Evolutionary conservation across 2,888 invertebrate species (phyloP), one percentile per base, ranked within the genome.

Genomic region (Carcina quercana): DNA sequence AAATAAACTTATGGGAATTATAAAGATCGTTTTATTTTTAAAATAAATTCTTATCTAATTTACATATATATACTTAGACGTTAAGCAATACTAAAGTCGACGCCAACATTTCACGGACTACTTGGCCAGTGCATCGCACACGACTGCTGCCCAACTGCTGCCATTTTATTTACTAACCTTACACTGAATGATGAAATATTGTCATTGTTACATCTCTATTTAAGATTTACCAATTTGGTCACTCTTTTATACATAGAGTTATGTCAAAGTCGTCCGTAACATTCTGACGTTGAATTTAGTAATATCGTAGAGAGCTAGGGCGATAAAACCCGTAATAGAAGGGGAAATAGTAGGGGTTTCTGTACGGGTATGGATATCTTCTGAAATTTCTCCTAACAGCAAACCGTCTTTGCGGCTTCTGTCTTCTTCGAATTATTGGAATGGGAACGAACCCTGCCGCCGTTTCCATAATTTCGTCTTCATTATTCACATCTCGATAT

Each of bases 261-360:
- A n/a, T n/a, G n/a, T n/a, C n/a, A n/a, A n/a, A n/a, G n/a, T n/a
- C n/a, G n/a, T n/a, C n/a, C n/a, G n/a, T n/a, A n/a, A n/a, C n/a
- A n/a, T n/a, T n/a, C n/a, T n/a, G n/a, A n/a, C n/a, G n/a, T n/a
- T n/a, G n/a, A 37, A 41, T 20, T 41, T 60, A 75, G 49, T 67
- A 75, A 58, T 55, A 75, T 54, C 69, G 61, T 60, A 78, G 70
- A 72, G 73, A 75, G 68, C 74, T 68, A 40, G 72, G 74, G 10
- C 59, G 60, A 43, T 72, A 68, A 45, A 53, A 74, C 35, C 58
- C 40, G 30, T 70, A 72, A 36, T 70, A 70, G 1, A 74, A 73
- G 34, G 69, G 65, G 24, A 50, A 58, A 38, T 50, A 61, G 27
- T 61, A 58, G 8, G 58, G 53, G 42, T 59, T 61, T 30, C 63